Evolutionary conservation across 2,888 invertebrate species (phyloP), one percentile per base, ranked within the genome.

Genomic region (Vesta saturnalis): DNA sequence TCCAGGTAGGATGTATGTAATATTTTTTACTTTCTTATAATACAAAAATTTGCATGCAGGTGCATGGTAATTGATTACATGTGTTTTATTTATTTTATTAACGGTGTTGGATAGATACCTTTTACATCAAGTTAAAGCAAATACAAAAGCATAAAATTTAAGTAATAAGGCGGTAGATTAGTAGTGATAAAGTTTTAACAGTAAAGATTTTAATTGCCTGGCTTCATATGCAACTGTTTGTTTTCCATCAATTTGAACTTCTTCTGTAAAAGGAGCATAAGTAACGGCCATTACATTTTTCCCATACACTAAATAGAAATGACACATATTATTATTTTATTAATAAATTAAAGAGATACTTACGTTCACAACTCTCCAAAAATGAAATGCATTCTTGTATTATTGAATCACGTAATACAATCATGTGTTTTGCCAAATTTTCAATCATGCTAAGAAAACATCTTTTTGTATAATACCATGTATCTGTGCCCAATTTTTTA

Each of bases 381-480:
- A 97, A 97, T 75, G 90, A 90, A 68, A 96, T 87, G 78, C 96
- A 95, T 79, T 97, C 97, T 76, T 93, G 91, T 68, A 96, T 88
- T 22, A 96, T 93, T 19, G 92, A 88, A 85, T 97, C 97, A 80
- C 93, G 90, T 59, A 96, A 89, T 56, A 94, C 92, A 65, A 97
- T 93, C 85, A 95, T 90, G 81, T 97, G 96, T 79, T 96, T 96
- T 0, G 95, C 90, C 76, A 96, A 86, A 83, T 95, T 95, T 85
- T 97, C 96, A 66, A 96, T 88, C 77, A 96, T 89, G n/a, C 95
- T 95, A 65, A 99, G 85, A 81, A 99, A 95, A 81, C 97, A 98
- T 69, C 98, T 88, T 82, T 99, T 99, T 0, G 97, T 95, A 82
- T 99, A 98, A 82, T 95, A 93, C 99, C 99, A 99, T 1, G 99